A percentile compares a stretch with the other conserved stretches of the same genome.
Evolutionary conservation across 2,888 invertebrate species (phyloP).

Genomic region (Halictus quadricinctus): DNA sequence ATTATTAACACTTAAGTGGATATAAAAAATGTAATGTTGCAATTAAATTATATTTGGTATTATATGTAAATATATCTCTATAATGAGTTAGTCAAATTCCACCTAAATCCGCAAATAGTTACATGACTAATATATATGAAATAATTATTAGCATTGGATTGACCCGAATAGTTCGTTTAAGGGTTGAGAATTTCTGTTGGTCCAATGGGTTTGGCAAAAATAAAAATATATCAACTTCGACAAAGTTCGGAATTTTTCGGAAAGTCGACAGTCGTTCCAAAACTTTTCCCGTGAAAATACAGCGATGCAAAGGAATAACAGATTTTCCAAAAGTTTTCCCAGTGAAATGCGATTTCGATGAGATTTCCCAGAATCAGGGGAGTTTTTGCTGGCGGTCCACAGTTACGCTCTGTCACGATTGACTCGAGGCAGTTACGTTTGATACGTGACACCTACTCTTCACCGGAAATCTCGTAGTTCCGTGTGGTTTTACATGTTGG

Average conservation of each 20-base stretch:
- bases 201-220: neutral
- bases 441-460: conserved; percentile 17
- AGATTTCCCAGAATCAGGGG: neutral
- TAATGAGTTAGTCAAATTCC: no score
- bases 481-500: neutral
- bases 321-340: neutral
- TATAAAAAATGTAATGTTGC: no score
- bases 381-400: neutral
- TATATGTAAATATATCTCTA: no score
- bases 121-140: no score
- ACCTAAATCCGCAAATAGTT: no score
- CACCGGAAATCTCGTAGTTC: conserved; percentile 5
- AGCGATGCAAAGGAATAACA: neutral
- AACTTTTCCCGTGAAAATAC: neutral
- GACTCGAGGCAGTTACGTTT: neutral
- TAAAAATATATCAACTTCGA: neutral
- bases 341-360: neutral
- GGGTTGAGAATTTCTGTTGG: neutral
- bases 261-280: neutral
- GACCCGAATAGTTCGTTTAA: neutral
- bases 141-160: no score
- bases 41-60: no score
- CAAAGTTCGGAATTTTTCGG: neutral
- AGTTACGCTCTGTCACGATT: conserved; percentile 3
- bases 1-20: no score